Conservation (phyloP, 2,888 invertebrate species). For the Subacronicta megacephala region DNA sequence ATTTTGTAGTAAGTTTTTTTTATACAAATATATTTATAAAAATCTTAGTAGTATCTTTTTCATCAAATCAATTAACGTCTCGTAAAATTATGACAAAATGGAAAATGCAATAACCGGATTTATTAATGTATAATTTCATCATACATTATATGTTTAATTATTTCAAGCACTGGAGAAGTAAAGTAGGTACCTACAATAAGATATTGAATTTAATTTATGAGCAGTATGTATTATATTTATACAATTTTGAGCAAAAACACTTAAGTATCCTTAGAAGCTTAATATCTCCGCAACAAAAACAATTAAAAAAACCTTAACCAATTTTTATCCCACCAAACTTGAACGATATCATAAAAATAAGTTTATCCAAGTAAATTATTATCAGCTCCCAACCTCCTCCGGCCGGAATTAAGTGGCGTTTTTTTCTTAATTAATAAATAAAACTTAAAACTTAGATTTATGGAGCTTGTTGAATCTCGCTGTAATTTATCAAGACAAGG, state of each 20-base stretch:
- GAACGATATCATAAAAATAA: constrained; percentile 32
- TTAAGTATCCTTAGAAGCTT: background rate
- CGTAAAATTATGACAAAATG: no score
- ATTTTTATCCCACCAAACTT: constrained; percentile 21
- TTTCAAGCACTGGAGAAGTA: no score
- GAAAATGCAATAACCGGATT: no score
- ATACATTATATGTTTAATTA: no score
- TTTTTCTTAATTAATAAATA: constrained; percentile 53
- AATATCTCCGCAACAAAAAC: background rate
- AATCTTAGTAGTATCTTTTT: no score
- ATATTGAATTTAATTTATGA: no score
- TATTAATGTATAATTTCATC: no score
- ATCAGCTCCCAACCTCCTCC: constrained; percentile 4
- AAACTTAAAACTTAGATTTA: constrained; percentile 49
- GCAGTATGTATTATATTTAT: background rate
- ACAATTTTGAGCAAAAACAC: background rate
- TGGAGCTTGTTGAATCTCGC: constrained; percentile 29
- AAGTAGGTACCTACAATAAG: no score
- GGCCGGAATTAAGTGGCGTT: constrained; percentile 12
- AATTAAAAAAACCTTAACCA: constrained; percentile 11
- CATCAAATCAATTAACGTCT: no score
- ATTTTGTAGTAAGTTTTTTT: no score
- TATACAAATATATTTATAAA: no score
- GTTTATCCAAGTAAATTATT: constrained; percentile 31
- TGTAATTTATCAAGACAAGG: constrained; percentile 49